Evolutionary conservation across 2,113 vertebrate genomes (phyloP).

Genomic region (Lycaon pictus): DNA sequence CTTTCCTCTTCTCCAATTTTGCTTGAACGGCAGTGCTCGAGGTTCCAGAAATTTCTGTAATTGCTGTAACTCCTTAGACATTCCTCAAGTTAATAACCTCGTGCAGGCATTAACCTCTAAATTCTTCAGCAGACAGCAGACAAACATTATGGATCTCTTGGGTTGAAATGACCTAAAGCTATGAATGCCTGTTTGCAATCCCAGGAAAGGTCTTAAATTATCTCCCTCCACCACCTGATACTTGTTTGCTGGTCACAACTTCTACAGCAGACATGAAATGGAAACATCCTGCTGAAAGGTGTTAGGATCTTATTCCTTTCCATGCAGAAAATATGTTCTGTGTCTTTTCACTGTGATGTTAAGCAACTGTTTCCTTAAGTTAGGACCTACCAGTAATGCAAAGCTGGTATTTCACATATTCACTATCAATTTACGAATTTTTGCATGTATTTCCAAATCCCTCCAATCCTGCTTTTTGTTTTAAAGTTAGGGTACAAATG

Average conservation of each 20-base stretch:
- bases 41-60: background rate
- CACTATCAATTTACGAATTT: background rate
- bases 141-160: background rate
- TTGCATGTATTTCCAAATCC: background rate
- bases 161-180: background rate
- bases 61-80: background rate
- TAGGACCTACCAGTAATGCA: background rate
- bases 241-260: background rate
- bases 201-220: constrained; percentile 46
- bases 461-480: background rate
- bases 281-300: background rate
- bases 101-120: background rate
- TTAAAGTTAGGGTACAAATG: background rate
- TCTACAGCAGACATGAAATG: background rate
- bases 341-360: background rate
- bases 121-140: constrained; percentile 27
- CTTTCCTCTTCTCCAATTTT: background rate
- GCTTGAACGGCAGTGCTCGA: constrained; percentile 35
- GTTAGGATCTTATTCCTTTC: background rate
- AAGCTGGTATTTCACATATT: background rate
- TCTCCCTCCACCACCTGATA: background rate
- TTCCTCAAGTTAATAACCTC: background rate
- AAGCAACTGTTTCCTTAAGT: background rate
- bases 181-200: background rate
- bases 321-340: background rate